These are phyloP conservation scores for Rhabdophis nuchalis DNA, from an alignment of 2,797 vertebrate genomes.

Conservation along the genomic window DNA sequence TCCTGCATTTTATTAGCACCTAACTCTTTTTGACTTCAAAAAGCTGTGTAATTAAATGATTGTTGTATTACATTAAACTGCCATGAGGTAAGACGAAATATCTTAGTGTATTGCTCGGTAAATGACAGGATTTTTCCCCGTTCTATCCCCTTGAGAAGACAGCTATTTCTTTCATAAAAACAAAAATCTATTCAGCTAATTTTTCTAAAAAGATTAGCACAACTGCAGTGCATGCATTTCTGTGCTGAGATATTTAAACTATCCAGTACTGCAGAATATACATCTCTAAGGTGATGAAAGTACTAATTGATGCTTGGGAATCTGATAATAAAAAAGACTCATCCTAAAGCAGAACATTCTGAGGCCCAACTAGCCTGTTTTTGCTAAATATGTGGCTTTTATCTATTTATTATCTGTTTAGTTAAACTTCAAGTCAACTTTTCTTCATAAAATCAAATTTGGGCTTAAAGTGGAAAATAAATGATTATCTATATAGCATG, in stretches of 20 bases:
- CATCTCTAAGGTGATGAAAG: not conserved
- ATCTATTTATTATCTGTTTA: not conserved
- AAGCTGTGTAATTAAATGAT: constrained; percentile 36
- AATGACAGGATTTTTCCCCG: not conserved
- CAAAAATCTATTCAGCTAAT: constrained; percentile 14
- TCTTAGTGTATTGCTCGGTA: not conserved
- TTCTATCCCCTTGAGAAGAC: not conserved
- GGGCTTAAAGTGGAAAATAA: not conserved
- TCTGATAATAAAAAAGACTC: constrained; percentile 4
- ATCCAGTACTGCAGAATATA: not conserved
- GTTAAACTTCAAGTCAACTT: not conserved
- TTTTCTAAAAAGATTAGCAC: not conserved
- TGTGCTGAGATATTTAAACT: not conserved
- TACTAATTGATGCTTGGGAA: not conserved
- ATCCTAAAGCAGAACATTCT: not conserved
- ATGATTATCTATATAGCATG: not conserved
- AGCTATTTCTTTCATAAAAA: not conserved
- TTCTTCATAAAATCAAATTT: not conserved
- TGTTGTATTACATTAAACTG: constrained; percentile 14
- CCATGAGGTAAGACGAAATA: constrained; percentile 9
- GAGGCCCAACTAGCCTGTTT: not conserved
- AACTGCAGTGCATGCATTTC: not conserved
- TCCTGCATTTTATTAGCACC: constrained; percentile 8
- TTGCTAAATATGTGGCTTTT: not conserved
- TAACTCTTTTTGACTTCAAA: constrained; percentile 32